Conservation (phyloP, 2,113 vertebrate genomes). For the Neomonachus schauinslandi region DNA sequence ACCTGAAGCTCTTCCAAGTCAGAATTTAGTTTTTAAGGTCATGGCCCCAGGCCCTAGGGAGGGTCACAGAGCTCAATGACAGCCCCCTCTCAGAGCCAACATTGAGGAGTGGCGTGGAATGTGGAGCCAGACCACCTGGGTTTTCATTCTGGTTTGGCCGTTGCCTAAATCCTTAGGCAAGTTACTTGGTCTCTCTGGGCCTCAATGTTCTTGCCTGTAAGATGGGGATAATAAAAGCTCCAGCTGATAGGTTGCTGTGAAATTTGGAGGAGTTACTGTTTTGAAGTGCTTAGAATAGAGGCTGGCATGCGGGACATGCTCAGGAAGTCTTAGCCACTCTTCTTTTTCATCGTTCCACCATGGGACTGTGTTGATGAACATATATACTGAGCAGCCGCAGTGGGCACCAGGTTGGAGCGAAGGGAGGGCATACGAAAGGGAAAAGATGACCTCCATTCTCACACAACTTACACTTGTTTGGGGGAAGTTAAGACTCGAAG, state of each 20-base stretch:
- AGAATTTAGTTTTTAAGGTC: not conserved
- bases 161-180: not conserved
- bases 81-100: not conserved
- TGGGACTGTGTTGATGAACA: not conserved
- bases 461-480: rapidly evolving
- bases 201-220: not conserved
- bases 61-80: not conserved
- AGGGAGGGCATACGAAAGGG: not conserved
- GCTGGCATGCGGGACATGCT: not conserved
- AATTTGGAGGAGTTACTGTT: not conserved
- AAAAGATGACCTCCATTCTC: not conserved
- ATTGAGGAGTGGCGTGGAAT: not conserved
- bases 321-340: not conserved
- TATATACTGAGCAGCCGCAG: rapidly evolving
- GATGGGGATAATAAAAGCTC: not conserved
- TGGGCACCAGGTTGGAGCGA: not conserved
- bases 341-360: not conserved
- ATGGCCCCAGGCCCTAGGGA: rapidly evolving
- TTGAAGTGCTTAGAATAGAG: not conserved
- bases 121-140: rapidly evolving
- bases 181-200: not conserved
- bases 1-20: not conserved
- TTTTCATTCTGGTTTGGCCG: not conserved
- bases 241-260: not conserved
- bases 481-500: not conserved